Percentiles rank a stretch among this genome's conserved stretches.
Conservation (phyloP, 2,113 vertebrate genomes). For the Cinclus cinclus region DNA sequence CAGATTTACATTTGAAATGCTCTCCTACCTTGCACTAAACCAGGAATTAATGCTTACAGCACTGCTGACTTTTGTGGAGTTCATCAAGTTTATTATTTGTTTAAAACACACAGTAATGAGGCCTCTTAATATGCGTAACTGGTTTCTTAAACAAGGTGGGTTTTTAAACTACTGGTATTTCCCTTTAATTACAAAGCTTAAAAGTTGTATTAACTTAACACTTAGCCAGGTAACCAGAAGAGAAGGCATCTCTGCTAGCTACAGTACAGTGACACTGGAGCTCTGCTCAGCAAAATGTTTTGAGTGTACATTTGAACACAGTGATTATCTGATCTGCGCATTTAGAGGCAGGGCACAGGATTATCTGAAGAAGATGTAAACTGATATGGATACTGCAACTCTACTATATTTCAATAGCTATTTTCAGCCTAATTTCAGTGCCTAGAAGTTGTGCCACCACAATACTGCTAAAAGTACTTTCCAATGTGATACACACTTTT, state of each 20-base stretch:
- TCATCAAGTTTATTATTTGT: background rate
- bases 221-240: background rate
- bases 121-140: background rate
- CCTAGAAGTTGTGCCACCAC: background rate
- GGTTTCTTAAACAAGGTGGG: background rate
- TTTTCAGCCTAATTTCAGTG: background rate
- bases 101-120: background rate
- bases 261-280: background rate
- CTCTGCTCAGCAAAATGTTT: background rate
- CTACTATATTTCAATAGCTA: background rate
- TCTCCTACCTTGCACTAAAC: background rate
- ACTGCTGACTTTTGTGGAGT: background rate
- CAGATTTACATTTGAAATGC: background rate
- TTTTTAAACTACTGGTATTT: background rate
- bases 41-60: background rate
- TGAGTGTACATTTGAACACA: background rate
- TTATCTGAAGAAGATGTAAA: background rate
- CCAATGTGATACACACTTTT: background rate
- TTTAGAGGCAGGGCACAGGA: background rate
- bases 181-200: background rate
- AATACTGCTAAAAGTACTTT: background rate
- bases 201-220: background rate
- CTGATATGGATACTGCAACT: background rate
- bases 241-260: background rate
- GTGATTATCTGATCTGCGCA: background rate